phyloP scores from a whole-genome alignment of 2,797 vertebrate species.

The Salmo trutta region DNA sequence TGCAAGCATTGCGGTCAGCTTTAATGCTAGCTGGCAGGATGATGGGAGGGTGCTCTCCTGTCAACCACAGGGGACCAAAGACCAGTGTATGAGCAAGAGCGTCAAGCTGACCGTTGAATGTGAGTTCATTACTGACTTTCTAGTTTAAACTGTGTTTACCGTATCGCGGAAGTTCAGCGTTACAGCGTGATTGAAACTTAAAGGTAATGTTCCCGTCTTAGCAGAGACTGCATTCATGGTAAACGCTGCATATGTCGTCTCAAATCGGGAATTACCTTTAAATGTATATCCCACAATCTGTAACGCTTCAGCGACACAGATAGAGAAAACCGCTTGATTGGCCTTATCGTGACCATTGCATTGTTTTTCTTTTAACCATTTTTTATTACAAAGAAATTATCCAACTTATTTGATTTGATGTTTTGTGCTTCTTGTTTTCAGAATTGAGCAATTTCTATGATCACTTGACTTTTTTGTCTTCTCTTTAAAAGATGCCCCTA shows the following conservation, averaged over 20 bases:
- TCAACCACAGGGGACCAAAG: neutral
- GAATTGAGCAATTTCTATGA: neutral
- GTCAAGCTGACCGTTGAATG: conserved; percentile 57
- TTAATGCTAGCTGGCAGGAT: conserved; percentile 29
- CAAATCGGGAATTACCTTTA: no score
- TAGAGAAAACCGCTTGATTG: neutral
- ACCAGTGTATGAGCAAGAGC: conserved; percentile 29
- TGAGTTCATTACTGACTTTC: conserved; percentile 46
- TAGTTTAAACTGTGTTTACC: neutral
- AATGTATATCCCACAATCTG: no score
- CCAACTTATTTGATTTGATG: neutral
- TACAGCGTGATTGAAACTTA: no score
- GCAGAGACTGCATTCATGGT: no score
- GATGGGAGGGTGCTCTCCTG: conserved; percentile 57
- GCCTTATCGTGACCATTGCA: neutral
- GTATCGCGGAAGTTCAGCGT: no score
- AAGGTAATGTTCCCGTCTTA: no score
- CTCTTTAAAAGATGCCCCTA: conserved; percentile 59
- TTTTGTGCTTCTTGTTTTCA: neutral
- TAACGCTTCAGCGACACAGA: no score
- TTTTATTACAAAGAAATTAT: neutral
- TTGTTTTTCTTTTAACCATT: neutral
- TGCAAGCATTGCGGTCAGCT: neutral
- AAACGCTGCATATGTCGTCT: no score
- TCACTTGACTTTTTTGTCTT: neutral